Percentiles rank a stretch among this genome's conserved stretches.
These are phyloP conservation scores for Daktulosphaira vitifoliae DNA, from an alignment of 1,140 invertebrate genomes.

Conservation along the genomic window DNA sequence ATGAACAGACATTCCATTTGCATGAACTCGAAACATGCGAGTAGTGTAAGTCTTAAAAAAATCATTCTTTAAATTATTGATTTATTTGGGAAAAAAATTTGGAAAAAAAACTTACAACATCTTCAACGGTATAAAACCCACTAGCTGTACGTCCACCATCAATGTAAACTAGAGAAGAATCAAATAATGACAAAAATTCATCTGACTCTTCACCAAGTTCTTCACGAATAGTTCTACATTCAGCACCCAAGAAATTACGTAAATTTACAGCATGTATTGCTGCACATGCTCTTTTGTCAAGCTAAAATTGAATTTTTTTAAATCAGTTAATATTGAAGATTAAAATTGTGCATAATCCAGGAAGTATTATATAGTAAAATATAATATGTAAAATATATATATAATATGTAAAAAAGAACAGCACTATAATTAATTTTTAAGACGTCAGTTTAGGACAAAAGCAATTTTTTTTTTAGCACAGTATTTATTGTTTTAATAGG, in stretches of 20 bases:
- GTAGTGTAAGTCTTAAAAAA: conserved; percentile 62
- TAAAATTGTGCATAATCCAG: no score
- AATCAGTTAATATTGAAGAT: no score
- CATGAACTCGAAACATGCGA: conserved; percentile 82
- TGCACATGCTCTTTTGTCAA: conserved; percentile 97
- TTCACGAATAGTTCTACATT: conserved; percentile 93
- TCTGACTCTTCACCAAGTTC: conserved; percentile 95
- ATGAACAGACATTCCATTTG: conserved; percentile 74
- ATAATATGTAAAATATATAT: no score
- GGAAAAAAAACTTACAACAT: conserved; percentile 52
- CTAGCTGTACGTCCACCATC: conserved; percentile 92
- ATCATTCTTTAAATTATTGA: no score
- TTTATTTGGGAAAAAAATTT: no score
- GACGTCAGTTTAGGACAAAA: no score
- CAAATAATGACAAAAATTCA: conserved; percentile 89
- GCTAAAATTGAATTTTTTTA: conserved; percentile 47
- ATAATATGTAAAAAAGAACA: no score
- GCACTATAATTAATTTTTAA: no score
- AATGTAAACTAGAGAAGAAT: conserved; percentile 87
- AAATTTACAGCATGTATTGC: conserved; percentile 99
- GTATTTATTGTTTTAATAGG: no score
- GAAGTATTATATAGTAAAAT: no score
- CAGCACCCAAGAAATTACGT: conserved; percentile 87
- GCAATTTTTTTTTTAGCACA: no score
- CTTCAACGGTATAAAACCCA: conserved; percentile 96